Base-by-base conservation (phyloP, 1,140 invertebrate species). In the Caenorhabditis remanei region DNA sequence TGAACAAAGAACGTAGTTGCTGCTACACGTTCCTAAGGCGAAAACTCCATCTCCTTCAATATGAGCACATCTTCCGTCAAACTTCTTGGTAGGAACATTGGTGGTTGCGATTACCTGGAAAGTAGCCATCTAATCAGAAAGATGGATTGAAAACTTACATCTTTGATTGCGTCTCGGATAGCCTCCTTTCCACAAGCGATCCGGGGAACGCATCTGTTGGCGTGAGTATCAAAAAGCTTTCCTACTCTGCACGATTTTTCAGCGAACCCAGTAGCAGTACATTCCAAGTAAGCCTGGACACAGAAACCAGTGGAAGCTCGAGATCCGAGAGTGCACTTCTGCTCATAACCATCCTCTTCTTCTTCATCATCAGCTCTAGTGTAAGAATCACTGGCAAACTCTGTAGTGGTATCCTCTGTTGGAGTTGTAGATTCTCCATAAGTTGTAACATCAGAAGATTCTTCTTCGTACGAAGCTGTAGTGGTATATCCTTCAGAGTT, bases 181-280 rank as follows among this genome's bases (percentile, higher is more conserved):
- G 71, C 71, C 21, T 79, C 71, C 21, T 79, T 79, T 79, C 71
- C 71, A 79, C 71, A 79, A 50, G 46, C n/a, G 71, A 50, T 79
- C 53, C 46, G 50, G 6, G 71, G 13, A 7, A 79, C 71, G 14
- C 71, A 79, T 79, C 46, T 79, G 71, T 79, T 79, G 14, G 71
- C 6, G 14, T 79, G 46, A 53, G 21, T 13, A 32, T 79, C 71
- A 14, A 79, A 79, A 53, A 79, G 71, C 19, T 50, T 79, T 24
- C 71, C 71, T 24, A 79, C 40, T 50, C 46, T 79, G 46, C 71
- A 79, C 11, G 46, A 50, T 14, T 79, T 79, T 46, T 79, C 46
- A 50, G 24, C 21, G 71, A 21, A 50, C 4, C 71, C 71, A n/a
- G 71, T n/a, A 9, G 43, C 9, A 24, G 71, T 50, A n/a, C 71